Evolutionary conservation across 2,113 vertebrate species (phyloP), one percentile per base, ranked within the genome.

Genomic region (Lichenostomus cassidix): DNA sequence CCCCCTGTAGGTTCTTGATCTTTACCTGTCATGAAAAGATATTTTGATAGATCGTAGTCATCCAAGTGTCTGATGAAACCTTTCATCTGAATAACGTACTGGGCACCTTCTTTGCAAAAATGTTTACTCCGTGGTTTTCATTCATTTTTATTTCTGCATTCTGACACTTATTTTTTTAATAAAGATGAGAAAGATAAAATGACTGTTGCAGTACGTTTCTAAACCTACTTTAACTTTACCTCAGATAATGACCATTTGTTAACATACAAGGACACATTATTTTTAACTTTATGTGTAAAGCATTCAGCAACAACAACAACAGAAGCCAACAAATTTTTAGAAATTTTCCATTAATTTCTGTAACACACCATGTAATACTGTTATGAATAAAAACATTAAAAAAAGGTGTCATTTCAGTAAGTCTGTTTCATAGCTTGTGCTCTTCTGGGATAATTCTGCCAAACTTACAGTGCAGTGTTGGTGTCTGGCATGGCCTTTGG

Each of bases 191-290:
- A 98, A 98, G 98, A 98, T 97, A 97, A 98, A 97, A 98, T 98
- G 97, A 98, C 98, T 98, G 98, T 99, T 98, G 98, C 98, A 98
- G 98, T 98, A 98, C 98, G 97, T 99, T 99, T 99, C 98, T 99
- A 98, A 98, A 98, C 98, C 98, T 99, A 97, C 99, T 99, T 99
- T 99, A 99, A 99, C 98, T 98, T 99, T 99, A 99, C 99, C 99
- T 99, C 99, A 99, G 98, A 98, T 98, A 98, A 99, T 96, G 98
- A 98, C 97, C 98, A 98, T 99, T 99, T 99, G 98, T 98, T 99
- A 99, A 99, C 98, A 98, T 99, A 97, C 81, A 98, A 97, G 97
- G 98, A 98, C 98, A 98, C 98, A 91, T 99, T 99, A 98, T 99
- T 99, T 99, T 99, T 99, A 99, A 99, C 98, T 98, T 98, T 97